Evolutionary conservation across 2,797 vertebrate genomes (phyloP).

Genomic region (Champsocephalus esox): DNA sequence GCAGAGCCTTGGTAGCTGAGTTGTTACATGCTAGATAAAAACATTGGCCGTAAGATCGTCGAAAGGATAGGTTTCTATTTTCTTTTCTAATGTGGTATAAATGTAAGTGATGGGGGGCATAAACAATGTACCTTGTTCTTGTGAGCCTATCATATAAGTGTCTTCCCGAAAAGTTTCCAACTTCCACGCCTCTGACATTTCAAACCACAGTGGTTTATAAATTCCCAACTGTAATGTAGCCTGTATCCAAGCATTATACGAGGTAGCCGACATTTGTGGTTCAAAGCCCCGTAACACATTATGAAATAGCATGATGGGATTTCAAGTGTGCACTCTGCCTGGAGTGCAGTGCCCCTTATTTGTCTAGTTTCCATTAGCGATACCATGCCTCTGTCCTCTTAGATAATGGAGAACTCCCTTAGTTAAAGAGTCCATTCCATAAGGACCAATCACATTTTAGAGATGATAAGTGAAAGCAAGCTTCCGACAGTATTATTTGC

Average conservation of each 20-base stretch:
- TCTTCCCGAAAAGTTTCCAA: neutral
- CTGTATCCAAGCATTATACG: slow-evolving; percentile 16
- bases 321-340: slow-evolving; percentile 49
- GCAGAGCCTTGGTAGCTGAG: no score
- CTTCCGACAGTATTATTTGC: neutral
- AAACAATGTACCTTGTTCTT: neutral
- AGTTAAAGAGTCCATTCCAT: slow-evolving; percentile 13
- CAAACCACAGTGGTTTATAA: no score
- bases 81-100: neutral
- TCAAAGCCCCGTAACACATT: slow-evolving; percentile 30
- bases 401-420: slow-evolving; percentile 36
- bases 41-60: no score
- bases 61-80: no score
- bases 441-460: slow-evolving; percentile 28
- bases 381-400: slow-evolving; percentile 26
- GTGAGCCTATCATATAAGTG: neutral
- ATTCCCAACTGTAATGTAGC: neutral
- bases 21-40: no score
- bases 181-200: neutral
- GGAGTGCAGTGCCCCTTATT: slow-evolving; percentile 32
- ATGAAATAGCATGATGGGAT: slow-evolving; percentile 41
- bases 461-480: slow-evolving; percentile 4
- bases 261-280: neutral
- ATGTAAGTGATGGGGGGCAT: neutral
- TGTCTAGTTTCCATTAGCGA: slow-evolving; percentile 45